Evolutionary conservation across 1,140 invertebrate species (phyloP), one percentile per base, ranked within the genome.

Genomic region (Callitettix versicolor): DNA sequence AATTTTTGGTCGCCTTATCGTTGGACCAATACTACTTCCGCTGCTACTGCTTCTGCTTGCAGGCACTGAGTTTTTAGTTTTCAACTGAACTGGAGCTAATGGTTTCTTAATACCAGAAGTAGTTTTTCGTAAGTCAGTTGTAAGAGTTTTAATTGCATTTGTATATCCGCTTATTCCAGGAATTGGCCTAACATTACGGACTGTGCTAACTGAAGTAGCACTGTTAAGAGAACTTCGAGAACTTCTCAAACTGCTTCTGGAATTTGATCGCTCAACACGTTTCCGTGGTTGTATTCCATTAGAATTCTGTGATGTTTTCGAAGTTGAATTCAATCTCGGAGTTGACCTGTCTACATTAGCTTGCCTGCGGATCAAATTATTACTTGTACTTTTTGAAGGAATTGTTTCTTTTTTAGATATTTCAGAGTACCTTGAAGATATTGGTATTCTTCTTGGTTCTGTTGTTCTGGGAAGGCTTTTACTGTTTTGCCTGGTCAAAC

Each of bases 141-240:
- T 64, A 17, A 67, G 33, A 26, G 59, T 58, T 53, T 69, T 63
- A 43, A 68, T 66, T 15, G 67, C 65, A 20, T 62, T 60, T 2
- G 67, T 67, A 17, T 68, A 68, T 6, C 58, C 65, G 15, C 57
- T 54, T n/a, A 69, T 46, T 47, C 63, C 61, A 2, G 63, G 58
- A 53, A 67, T 70, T 0, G 71, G 67, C 1, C 78, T 74, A 17
- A 81, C 73, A 46, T 81, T 80, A 55, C 82, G 75, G 0, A 89
- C 86, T 0, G 86, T 88, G 60, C 84, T 84, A 0, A 87, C 84
- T 4, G 87, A 90, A 0, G 81, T 82, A 1, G 84, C 79, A 65
- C 86, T 88, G 62, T 88, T 89, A 21, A 91, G 71, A 0, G 87
- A 90, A 61, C 86, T 89, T 4, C 84, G 72, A 1, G 88, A 91